Percentiles rank a stretch among this genome's conserved stretches.
Evolutionary conservation across 37 sponge, comb jelly and placozoan genomes (phyloP).

Genomic region (Chondrilla cf. caribensis): DNA sequence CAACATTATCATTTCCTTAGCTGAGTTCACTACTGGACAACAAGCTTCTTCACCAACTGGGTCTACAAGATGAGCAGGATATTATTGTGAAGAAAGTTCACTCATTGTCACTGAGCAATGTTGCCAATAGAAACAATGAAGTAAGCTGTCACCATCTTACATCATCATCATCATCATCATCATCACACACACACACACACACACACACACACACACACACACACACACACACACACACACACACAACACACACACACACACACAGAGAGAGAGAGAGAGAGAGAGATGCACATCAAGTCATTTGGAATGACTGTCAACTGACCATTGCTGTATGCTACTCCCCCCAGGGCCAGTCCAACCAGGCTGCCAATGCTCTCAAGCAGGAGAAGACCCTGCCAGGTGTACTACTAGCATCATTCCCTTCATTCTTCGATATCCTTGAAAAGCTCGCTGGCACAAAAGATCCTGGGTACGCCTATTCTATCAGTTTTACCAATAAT

Average conservation of each 20-base stretch:
- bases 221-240: too few relatives aligned
- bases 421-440: constrained; percentile 47
- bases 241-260: too few relatives aligned
- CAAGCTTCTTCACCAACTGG: constrained; percentile 75
- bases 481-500: too few relatives aligned
- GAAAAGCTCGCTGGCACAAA: constrained; percentile 58
- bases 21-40: constrained; percentile 45
- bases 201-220: too few relatives aligned
- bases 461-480: constrained; percentile 50
- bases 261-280: too few relatives aligned
- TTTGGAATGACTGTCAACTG: too few relatives aligned
- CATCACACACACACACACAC: too few relatives aligned
- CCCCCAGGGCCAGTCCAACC: constrained; percentile 20
- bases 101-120: not conserved
- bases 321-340: too few relatives aligned
- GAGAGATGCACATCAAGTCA: too few relatives aligned
- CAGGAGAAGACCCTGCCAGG: constrained; percentile 69
- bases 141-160: not conserved
- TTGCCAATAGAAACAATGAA: not conserved
- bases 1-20: not conserved
- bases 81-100: constrained; percentile 52
- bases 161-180: too few relatives aligned
- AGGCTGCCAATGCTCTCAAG: constrained; percentile 25
- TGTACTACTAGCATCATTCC: constrained; percentile 44
- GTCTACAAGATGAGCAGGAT: constrained; percentile 52